Base-by-base conservation (phyloP, 2,797 vertebrate species). In the Phaenicophaeus curvirostris region DNA sequence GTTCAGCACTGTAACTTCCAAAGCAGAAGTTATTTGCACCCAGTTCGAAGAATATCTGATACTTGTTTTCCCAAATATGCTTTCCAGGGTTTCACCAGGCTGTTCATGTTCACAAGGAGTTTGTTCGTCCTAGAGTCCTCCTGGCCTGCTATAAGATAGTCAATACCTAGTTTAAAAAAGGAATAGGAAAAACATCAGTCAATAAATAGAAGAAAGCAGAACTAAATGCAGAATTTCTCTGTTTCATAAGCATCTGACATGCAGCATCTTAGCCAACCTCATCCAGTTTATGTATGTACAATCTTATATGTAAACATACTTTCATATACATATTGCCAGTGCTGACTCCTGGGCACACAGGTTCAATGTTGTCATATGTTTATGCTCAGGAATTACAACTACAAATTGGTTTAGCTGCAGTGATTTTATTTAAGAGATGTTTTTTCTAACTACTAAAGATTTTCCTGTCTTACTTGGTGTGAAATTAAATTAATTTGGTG, bases 101-200 rank as follows among this genome's bases (percentile, higher is more conserved):
- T 99, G 96, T 98, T 98, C 98, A 98, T 98, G 91, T 99, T 99
- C 96, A 99, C 98, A 62, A 99, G 96, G 91, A 99, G 97, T 72
- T 98, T 98, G 39, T 98, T 98, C 3, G 98, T 98, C 90, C 95
- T 94, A 2, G 93, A 95, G 62, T 99, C 98, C 55, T 99, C 98
- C 41, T 98, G 98, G 57, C 99, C 99, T 46, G 98, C 98, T 81
- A 99, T 98, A 68, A 99, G 97, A 95, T 99, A 99, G 68, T 99
- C 98, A 68, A 97, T 97, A 74, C 98, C 99, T 99, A 89, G 25
- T 90, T 83, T 10, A 31, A 31, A 72, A 66, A 28, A n/a, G 30
- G 7, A 18, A 30, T 11, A 48, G 1, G 4, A 21, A 41, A 87
- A 5, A 8, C 37, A 14, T 61, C 27, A 27, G 23, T 91, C 41